Conservation (phyloP, 2,888 invertebrate genomes). For the Drosophila greeni region DNA sequence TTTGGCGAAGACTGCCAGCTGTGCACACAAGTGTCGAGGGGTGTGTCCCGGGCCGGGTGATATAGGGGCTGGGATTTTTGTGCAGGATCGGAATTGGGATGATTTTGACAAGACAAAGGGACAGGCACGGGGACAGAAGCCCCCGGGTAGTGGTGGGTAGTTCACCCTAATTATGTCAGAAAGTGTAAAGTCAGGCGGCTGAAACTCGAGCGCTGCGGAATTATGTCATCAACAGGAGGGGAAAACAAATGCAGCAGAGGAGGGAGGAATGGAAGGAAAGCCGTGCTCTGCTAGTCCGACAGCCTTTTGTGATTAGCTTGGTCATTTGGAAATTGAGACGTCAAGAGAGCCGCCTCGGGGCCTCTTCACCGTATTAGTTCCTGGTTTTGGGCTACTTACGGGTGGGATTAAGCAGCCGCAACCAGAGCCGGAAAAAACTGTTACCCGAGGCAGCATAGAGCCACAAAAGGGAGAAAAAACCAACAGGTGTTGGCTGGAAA, state of each 20-base stretch:
- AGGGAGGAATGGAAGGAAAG: constrained; percentile 19
- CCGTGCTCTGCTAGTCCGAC: constrained; percentile 36
- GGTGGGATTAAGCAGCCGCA: constrained; percentile 55
- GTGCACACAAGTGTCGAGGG: constrained; percentile 64
- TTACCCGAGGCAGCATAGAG: constrained; percentile 18
- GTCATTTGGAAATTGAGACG: constrained; percentile 65
- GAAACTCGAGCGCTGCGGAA: constrained; percentile 53
- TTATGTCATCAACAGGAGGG: constrained; percentile 48
- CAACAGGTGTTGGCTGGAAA: constrained; percentile 48
- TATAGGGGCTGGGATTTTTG: constrained; percentile 3
- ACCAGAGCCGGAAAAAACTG: constrained; percentile 6
- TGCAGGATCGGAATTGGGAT: constrained; percentile 2
- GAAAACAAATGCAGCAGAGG: constrained; percentile 3
- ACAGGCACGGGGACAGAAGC: constrained; percentile 3
- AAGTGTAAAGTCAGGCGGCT: constrained; percentile 62
- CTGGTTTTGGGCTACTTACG: constrained; percentile 31
- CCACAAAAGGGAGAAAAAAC: constrained; percentile 22
- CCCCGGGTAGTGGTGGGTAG: constrained; percentile 15
- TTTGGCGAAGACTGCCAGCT: constrained; percentile 56
- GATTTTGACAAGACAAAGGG: constrained; percentile 9
- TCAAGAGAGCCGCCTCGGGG: constrained; percentile 40
- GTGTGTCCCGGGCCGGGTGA: constrained; percentile 40
- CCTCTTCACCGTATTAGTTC: constrained; percentile 14
- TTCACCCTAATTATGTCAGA: constrained; percentile 63
- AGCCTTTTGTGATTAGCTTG: constrained; percentile 61